Conservation (phyloP, 2,888 invertebrate species). For the Himalopsyche kuldschensis region DNA sequence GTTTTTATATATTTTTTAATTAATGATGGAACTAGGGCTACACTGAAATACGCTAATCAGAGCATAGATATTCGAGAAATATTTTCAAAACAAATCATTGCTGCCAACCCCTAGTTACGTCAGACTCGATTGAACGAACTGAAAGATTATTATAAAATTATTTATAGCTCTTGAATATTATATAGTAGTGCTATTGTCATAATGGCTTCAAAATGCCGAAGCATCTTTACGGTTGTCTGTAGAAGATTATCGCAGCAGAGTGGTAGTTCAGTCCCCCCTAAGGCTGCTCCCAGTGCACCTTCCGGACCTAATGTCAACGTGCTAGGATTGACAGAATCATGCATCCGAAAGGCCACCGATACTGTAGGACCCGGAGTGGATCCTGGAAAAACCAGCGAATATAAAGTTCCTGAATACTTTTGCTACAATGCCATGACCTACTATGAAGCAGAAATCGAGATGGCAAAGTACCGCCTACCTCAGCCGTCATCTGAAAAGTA, state of each 20-base stretch:
- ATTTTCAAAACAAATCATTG: not conserved
- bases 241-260: constrained; percentile 22
- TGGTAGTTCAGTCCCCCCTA: constrained; percentile 4
- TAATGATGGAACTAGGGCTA: not conserved
- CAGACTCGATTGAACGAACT: not conserved
- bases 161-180: not conserved
- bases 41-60: not conserved
- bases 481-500: constrained; percentile 67
- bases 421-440: constrained; percentile 76
- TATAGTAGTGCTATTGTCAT: not conserved
- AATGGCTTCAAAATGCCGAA: constrained; percentile 19
- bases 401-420: constrained; percentile 89
- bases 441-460: constrained; percentile 83
- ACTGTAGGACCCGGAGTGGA: constrained; percentile 75
- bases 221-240: constrained; percentile 5
- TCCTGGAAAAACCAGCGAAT: constrained; percentile 65
- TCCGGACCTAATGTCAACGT: constrained; percentile 49
- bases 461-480: constrained; percentile 76
- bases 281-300: constrained; percentile 40
- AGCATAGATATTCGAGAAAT: not conserved
- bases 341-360: constrained; percentile 56
- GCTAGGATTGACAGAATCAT: constrained; percentile 66
- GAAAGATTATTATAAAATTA: not conserved
- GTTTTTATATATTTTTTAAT: no score
- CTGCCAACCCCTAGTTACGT: not conserved